These are phyloP conservation scores for Shinisaurus crocodilurus DNA, from an alignment of 2,113 vertebrate genomes.

Conservation along the genomic window DNA sequence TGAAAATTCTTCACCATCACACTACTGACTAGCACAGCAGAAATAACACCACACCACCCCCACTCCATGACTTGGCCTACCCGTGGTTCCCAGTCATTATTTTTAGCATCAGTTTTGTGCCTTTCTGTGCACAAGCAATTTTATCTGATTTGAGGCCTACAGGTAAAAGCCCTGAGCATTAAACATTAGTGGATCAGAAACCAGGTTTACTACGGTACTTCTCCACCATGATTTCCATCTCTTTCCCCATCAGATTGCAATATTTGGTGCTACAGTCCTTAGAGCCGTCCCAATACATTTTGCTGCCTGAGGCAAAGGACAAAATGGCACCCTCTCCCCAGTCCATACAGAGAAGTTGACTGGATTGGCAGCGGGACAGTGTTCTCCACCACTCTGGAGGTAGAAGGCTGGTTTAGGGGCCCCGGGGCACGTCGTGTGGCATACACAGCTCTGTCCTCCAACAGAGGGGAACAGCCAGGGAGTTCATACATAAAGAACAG, in stretches of 20 bases:
- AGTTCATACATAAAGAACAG: too few species aligned
- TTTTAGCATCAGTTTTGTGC: too few species aligned
- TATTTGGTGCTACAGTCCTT: neutral
- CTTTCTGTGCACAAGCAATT: neutral
- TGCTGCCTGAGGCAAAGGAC: too few species aligned
- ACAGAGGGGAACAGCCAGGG: too few species aligned
- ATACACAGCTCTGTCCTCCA: too few species aligned
- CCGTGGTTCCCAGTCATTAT: neutral
- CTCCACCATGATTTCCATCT: neutral
- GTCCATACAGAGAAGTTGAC: too few species aligned
- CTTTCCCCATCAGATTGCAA: neutral
- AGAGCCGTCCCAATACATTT: too few species aligned
- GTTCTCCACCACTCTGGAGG: too few species aligned
- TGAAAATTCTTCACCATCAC: conserved; percentile 7
- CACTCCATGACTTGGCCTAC: neutral
- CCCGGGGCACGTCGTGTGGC: too few species aligned
- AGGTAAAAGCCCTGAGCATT: neutral
- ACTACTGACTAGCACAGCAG: neutral
- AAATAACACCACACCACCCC: neutral
- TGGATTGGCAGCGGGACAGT: too few species aligned
- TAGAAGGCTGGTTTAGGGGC: too few species aligned
- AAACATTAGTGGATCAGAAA: neutral
- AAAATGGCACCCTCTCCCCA: too few species aligned
- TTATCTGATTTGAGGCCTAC: neutral
- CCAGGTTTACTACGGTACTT: neutral